Evolutionary conservation across 2,888 invertebrate species (phyloP).

Genomic region (Lissonota sp.): DNA sequence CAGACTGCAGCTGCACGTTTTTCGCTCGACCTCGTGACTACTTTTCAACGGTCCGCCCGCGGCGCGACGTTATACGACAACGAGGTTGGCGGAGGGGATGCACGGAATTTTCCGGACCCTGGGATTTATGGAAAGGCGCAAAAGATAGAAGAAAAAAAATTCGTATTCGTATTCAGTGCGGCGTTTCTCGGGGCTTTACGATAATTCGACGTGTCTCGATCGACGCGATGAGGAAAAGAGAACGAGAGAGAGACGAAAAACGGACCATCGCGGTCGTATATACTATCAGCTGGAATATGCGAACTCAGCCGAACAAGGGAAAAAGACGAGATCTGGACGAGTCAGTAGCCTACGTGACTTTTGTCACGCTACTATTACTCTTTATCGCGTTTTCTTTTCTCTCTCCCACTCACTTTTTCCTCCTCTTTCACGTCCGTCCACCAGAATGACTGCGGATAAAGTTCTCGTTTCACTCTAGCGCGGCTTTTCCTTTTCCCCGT

Average conservation of each 20-base stretch:
- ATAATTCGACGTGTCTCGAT: conserved; percentile 60
- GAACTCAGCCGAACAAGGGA: conserved; percentile 14
- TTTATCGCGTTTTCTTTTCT: conserved; percentile 19
- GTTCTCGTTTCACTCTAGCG: not conserved
- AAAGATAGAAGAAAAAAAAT: conserved; percentile 32
- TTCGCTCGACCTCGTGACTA: conserved; percentile 30
- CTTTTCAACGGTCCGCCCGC: conserved; percentile 23
- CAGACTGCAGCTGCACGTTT: conserved; percentile 49
- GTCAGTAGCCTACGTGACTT: conserved; percentile 59
- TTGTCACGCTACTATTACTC: conserved; percentile 34
- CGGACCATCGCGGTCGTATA: conserved; percentile 1
- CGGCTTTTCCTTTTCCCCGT: not conserved
- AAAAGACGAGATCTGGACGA: conserved; percentile 39
- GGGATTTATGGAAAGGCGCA: conserved; percentile 40
- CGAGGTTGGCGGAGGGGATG: not conserved
- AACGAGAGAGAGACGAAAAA: not conserved
- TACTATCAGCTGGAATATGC: not conserved
- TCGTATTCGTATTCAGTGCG: conserved; percentile 62
- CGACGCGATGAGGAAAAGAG: conserved; percentile 2
- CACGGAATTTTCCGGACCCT: conserved; percentile 37
- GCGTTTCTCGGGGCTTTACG: conserved; percentile 53
- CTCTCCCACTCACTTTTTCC: not conserved
- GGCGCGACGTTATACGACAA: not conserved
- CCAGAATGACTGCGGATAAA: conserved; percentile 18
- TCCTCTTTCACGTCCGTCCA: not conserved